These are phyloP conservation scores for Tautogolabrus adspersus DNA, from an alignment of 2,113 vertebrate genomes.

Conservation along the genomic window DNA sequence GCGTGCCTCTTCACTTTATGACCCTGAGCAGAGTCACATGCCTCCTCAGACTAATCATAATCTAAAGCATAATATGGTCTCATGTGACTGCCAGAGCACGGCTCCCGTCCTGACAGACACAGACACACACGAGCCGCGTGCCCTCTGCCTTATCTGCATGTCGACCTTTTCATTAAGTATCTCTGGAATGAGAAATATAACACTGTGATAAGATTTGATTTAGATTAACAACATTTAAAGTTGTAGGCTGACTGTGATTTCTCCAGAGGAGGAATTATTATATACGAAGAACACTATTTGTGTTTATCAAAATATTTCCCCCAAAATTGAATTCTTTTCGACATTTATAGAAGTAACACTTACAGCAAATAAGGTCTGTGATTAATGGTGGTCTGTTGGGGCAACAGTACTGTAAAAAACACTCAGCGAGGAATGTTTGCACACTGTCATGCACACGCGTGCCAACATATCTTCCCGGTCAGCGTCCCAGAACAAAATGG, in stretches of 20 bases:
- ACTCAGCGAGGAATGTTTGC: slow-evolving; percentile 16
- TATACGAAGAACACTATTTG: too few species aligned
- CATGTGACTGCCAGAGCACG: slow-evolving; percentile 55
- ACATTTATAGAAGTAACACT: not conserved
- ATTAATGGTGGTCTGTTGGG: not conserved
- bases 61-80: slow-evolving; percentile 49
- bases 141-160: not conserved
- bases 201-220: not conserved
- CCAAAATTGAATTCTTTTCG: too few species aligned
- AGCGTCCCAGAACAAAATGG: slow-evolving; percentile 56
- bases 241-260: rapidly evolving
- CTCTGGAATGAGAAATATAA: not conserved
- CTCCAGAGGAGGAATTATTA: not conserved
- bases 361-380: not conserved
- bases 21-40: slow-evolving; percentile 52
- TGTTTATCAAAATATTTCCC: not conserved
- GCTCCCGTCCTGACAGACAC: not conserved
- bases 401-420: not conserved
- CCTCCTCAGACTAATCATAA: slow-evolving; percentile 46
- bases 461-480: slow-evolving; percentile 39
- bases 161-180: not conserved
- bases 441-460: not conserved
- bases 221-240: not conserved
- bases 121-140: not conserved
- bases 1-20: slow-evolving; percentile 11